Base-by-base conservation (phyloP, 1,140 invertebrate species). In the Monomorium pharaonis region DNA sequence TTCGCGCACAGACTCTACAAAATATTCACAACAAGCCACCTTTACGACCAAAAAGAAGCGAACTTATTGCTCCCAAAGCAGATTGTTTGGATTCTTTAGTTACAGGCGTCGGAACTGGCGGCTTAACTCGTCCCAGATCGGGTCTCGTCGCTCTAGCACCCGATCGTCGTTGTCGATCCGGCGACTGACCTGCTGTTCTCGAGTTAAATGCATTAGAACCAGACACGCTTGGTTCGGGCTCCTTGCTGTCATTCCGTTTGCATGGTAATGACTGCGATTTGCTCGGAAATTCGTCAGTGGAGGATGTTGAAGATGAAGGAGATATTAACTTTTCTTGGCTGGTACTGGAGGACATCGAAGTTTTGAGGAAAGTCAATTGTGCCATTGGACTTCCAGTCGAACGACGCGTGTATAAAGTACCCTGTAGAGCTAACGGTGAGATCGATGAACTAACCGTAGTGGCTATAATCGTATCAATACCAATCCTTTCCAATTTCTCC, bases 31-130 rank as follows among this genome's bases (percentile, higher is more conserved):
- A 96, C 87, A 98, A 95, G 18, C 98, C 97, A 62, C 97, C 98
- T 92, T 98, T 98, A 75, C 98, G 95, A 42, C 97, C 98, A 93
- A 98, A 98, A 14, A 98, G 95, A 88, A 98, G 95, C 27, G 97
- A 97, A 95, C 97, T 98, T 72, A 98, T 96, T 33, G 97, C 97
- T 74, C 97, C 97, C 18, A 98, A 95, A 1, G 97, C 96, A 18
- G 97, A 96, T 84, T 96, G 96, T 14, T 94, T 78, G 3, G 94
- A 93, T 85, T 95, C 94, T 67, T 95, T 95, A 9, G 95, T 94
- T 27, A 94, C 92, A 1, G 94, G 88, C 91, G 95, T 56, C 33
- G 89, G 89, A 93, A 90, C 86, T 4, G 92, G 87, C n/a, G 91
- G 84, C 67, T 92, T 94, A 24, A 96, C 96, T 76, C 96, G 96